Evolutionary conservation across 2,888 invertebrate genomes (phyloP), one percentile per base, ranked within the genome.

Genomic region (Onthophagus sagittarius): DNA sequence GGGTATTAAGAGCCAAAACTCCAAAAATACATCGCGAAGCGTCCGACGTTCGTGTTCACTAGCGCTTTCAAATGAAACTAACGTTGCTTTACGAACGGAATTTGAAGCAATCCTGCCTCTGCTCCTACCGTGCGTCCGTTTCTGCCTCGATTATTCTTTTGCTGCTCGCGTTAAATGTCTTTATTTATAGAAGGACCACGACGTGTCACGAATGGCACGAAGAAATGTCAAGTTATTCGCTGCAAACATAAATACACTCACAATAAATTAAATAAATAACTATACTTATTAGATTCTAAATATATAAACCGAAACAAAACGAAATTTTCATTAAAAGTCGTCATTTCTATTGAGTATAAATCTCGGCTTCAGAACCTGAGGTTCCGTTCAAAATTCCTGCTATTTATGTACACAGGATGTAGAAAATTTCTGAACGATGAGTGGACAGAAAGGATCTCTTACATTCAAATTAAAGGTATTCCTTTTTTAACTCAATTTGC

Each of bases 181-280:
- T 76, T 79, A 79, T 78, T 77, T 77, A 75, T 79, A 79, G 78
- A 76, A 76, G 74, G 71, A 74, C 32, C 64, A 32, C 53, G 32
- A 67, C 63, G 72, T 67, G 70, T 70, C 72, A 71, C 65, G 72
- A 74, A 74, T 76, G 15, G 64, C 15, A 39, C 72, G 72, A 74
- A 53, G 39, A 53, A 53, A 53, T 53, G 39, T 9, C 39, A 53
- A 53, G 1, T 53, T 53, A 9, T 9, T 53, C 39, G 2, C 1
- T 3, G 23, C 23, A 2, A 23, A 23, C 23, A 23, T 3, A 23
- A 23, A 23, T 23, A 23, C 23, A 23, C 23, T 23, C 3, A 23
- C 3, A 23, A 23, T 3, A 23, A 23, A 23, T 23, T 23, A 23
- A 2, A 23, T 23, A 23, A 23, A 2, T 3, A 23, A 23, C 1